These are phyloP conservation scores for Cryptotermes secundus DNA, from an alignment of 1,140 invertebrate genomes.

Conservation along the genomic window DNA sequence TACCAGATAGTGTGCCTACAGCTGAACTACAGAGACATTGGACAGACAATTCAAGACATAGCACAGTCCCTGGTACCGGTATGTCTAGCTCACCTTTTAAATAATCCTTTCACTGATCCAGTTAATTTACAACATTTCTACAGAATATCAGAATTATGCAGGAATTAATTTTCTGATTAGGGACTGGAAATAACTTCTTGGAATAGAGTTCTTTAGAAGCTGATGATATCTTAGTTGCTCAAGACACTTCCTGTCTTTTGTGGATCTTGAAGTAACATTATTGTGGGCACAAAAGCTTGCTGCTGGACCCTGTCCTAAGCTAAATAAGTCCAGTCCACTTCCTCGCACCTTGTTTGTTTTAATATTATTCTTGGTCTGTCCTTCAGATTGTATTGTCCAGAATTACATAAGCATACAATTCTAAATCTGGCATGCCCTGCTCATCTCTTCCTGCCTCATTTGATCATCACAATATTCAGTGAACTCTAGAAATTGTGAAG, in stretches of 20 bases:
- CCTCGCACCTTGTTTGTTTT: too few species aligned
- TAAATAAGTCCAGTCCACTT: too few species aligned
- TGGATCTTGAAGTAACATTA: background rate
- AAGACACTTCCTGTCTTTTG: background rate
- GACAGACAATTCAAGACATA: background rate
- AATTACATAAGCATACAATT: too few species aligned
- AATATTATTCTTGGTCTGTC: too few species aligned
- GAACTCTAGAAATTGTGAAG: too few species aligned
- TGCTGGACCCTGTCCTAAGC: too few species aligned
- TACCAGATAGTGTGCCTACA: conserved; percentile 69
- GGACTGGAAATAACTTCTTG: background rate
- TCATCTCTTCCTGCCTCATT: too few species aligned
- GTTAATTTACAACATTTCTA: background rate
- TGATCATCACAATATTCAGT: too few species aligned
- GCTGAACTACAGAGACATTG: conserved; percentile 48
- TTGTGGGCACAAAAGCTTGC: too few species aligned
- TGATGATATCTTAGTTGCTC: background rate
- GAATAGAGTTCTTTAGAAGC: background rate
- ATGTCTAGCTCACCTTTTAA: background rate
- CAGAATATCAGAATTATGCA: too few species aligned
- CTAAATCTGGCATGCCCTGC: too few species aligned
- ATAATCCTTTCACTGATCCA: background rate
- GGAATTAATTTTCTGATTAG: background rate
- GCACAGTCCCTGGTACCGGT: conserved; percentile 18
- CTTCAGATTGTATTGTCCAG: too few species aligned